phyloP scores from a whole-genome alignment of 2,113 vertebrate genomes.

The Cephalopterus ornatus region DNA sequence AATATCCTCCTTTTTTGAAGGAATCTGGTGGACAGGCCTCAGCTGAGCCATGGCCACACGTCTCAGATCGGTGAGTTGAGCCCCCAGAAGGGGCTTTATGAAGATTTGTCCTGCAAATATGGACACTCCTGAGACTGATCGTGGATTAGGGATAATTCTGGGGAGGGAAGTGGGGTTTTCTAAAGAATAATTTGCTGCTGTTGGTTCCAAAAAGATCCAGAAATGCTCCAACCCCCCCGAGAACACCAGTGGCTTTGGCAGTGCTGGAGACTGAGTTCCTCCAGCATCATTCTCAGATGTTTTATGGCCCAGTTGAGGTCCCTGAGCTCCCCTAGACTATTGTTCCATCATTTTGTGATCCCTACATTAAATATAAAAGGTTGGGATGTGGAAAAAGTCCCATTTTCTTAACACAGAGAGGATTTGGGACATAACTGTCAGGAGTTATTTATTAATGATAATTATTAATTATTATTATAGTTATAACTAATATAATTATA shows the following conservation, averaged over 20 bases:
- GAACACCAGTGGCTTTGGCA: not conserved
- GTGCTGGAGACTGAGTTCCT: not conserved
- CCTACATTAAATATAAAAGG: not conserved
- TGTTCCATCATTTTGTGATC: not conserved
- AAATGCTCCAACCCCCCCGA: not conserved
- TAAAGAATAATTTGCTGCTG: not conserved
- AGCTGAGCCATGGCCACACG: constrained; percentile 30
- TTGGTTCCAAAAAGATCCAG: not conserved
- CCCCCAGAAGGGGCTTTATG: not conserved
- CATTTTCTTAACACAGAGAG: not conserved
- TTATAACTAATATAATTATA: too few species aligned
- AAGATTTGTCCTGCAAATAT: not conserved
- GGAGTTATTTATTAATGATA: not conserved
- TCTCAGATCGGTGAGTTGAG: constrained; percentile 54
- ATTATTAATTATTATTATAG: too few species aligned
- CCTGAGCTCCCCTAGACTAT: not conserved
- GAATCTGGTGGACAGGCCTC: not conserved
- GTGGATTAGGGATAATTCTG: not conserved
- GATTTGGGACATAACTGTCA: not conserved
- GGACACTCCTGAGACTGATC: not conserved
- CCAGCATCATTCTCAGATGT: not conserved
- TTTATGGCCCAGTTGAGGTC: not conserved
- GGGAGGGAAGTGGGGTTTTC: accelerated
- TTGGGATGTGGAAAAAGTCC: not conserved
- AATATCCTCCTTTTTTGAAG: not conserved